Conservation (phyloP, 2,113 vertebrate genomes). For the Ondatra zibethicus region DNA sequence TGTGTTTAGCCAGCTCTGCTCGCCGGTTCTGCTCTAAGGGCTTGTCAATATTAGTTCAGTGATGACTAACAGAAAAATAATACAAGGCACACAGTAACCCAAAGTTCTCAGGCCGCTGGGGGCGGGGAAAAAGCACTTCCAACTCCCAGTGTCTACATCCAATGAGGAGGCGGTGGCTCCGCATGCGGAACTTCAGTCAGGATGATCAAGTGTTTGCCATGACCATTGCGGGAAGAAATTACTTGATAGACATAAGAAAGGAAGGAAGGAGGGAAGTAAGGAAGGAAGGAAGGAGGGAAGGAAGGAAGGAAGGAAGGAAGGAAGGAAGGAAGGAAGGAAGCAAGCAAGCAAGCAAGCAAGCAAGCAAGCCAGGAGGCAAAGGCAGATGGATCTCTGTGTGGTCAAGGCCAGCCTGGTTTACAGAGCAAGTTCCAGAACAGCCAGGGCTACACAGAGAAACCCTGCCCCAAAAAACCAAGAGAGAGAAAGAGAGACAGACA, state of each 20-base stretch:
- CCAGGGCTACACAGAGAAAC: not conserved
- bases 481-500: no score
- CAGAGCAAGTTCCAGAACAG: no score
- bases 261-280: not conserved
- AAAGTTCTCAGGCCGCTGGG: not conserved
- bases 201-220: not conserved
- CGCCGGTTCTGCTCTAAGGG: not conserved
- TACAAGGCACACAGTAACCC: not conserved
- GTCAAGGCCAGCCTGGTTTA: not conserved
- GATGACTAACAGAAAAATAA: not conserved
- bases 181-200: not conserved
- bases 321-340: no score
- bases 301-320: no score
- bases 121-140: not conserved
- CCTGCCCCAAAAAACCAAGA: no score
- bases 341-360: no score
- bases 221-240: not conserved
- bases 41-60: constrained; percentile 64
- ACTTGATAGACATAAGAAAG: not conserved
- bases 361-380: not conserved
- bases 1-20: constrained; percentile 30
- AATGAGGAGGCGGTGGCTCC: not conserved
- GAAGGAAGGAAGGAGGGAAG: no score
- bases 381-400: not conserved
- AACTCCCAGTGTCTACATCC: not conserved